A percentile compares a stretch with the other conserved stretches of the same genome.
Evolutionary conservation across 2,888 invertebrate species (phyloP).

Genomic region (Nemoura dubitans): DNA sequence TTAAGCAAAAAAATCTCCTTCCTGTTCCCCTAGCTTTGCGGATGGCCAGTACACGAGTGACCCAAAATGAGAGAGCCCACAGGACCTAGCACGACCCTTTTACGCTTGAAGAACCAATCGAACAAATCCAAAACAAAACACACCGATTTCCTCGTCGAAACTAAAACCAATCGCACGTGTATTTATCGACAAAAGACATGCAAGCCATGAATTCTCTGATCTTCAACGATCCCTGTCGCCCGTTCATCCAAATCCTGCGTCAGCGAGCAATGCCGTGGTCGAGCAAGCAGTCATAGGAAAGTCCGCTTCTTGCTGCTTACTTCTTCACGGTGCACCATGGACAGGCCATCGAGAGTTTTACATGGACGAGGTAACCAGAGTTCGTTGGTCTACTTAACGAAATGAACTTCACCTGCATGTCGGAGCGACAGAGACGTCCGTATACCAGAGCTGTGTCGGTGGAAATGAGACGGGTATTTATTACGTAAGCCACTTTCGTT

Average conservation of each 20-base stretch:
- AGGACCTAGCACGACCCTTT: too few relatives aligned
- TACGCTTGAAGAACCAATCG: too few relatives aligned
- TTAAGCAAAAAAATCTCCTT: too few relatives aligned
- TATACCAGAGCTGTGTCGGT: background rate
- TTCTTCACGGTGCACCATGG: too few relatives aligned
- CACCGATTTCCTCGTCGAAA: too few relatives aligned
- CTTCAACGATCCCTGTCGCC: background rate
- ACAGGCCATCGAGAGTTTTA: slow-evolving; percentile 17
- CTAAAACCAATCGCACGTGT: too few relatives aligned
- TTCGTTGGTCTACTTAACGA: slow-evolving; percentile 21
- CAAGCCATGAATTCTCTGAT: background rate
- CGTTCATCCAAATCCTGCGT: background rate
- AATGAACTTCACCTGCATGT: slow-evolving; percentile 38
- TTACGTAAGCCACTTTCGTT: slow-evolving; percentile 41
- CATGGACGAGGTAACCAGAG: background rate
- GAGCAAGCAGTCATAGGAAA: background rate
- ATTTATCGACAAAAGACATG: background rate
- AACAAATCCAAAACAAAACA: too few relatives aligned
- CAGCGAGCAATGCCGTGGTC: background rate
- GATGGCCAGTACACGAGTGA: too few relatives aligned
- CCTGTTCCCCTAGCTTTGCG: too few relatives aligned
- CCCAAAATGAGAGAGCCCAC: too few relatives aligned
- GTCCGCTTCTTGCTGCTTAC: background rate
- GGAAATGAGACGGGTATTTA: slow-evolving; percentile 14
- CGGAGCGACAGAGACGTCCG: slow-evolving; percentile 3